These are phyloP conservation scores for Crax fasciolata DNA, from an alignment of 2,797 vertebrate species.

Conservation along the genomic window DNA sequence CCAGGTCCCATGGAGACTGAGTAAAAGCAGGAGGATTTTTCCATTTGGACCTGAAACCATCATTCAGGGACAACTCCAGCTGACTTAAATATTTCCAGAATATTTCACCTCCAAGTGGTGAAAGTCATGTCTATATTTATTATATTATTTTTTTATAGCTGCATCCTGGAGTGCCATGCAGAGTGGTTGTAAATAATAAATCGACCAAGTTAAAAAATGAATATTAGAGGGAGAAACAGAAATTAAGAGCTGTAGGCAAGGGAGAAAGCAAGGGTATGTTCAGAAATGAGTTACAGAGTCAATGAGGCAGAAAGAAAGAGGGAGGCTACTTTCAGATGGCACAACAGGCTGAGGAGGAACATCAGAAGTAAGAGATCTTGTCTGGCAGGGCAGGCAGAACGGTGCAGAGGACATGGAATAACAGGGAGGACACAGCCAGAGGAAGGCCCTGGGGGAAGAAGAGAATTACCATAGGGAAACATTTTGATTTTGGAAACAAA, in stretches of 20 bases:
- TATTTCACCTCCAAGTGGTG: not conserved
- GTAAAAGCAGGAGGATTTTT: not conserved
- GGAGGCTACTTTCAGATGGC: not conserved
- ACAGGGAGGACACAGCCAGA: not conserved
- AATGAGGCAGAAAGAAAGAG: slow-evolving; percentile 12
- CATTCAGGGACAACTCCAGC: not conserved
- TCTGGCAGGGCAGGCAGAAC: not conserved
- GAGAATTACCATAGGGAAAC: not conserved
- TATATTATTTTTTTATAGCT: not conserved
- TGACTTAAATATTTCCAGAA: not conserved
- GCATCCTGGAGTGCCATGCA: not conserved
- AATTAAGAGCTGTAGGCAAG: not conserved
- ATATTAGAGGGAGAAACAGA: not conserved
- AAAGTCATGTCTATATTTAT: not conserved
- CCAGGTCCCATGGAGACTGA: not conserved
- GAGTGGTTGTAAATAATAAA: slow-evolving; percentile 10
- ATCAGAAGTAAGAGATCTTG: not conserved
- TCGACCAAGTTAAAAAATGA: not conserved
- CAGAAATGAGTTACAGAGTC: slow-evolving; percentile 11
- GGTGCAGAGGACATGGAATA: not conserved
- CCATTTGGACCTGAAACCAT: not conserved
- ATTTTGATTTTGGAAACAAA: not conserved
- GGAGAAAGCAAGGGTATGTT: not conserved
- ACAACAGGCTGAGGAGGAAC: not conserved
- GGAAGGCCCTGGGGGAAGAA: not conserved